Evolutionary conservation across 2,113 vertebrate genomes (phyloP).

Genomic region (Trogon surrucura): DNA sequence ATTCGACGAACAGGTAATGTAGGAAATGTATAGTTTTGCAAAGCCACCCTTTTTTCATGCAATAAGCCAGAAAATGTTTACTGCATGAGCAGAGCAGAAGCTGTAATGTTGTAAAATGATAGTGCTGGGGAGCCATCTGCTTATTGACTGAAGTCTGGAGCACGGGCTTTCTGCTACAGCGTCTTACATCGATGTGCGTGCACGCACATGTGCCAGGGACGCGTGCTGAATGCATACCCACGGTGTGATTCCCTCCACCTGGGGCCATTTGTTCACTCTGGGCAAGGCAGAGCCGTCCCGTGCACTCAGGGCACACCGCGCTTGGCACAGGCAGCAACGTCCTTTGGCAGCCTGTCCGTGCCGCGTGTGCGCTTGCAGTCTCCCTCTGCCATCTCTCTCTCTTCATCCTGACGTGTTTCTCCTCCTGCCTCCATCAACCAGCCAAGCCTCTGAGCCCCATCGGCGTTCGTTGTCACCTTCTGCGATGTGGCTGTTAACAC

Average conservation of each 20-base stretch:
- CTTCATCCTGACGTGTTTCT: neutral
- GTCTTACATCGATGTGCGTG: neutral
- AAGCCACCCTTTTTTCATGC: constrained; percentile 16
- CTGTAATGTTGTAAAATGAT: constrained; percentile 54
- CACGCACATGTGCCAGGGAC: neutral
- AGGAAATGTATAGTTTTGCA: constrained; percentile 47
- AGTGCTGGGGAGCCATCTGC: constrained; percentile 52
- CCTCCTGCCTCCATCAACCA: neutral
- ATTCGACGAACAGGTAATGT: constrained; percentile 22
- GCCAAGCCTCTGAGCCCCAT: neutral
- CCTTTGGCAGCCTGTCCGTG: neutral
- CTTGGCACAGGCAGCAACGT: neutral
- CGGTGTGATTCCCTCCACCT: accelerated
- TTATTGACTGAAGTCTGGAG: constrained; percentile 54
- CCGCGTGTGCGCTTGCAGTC: accelerated
- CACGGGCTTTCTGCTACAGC: neutral
- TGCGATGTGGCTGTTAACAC: neutral
- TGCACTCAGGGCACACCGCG: too few relatives aligned
- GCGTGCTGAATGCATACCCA: accelerated
- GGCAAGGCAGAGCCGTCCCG: neutral
- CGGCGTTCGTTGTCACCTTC: accelerated
- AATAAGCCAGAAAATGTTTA: constrained; percentile 66
- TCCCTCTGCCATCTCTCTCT: neutral
- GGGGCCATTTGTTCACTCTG: accelerated
- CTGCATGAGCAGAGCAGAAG: constrained; percentile 60